Evolutionary conservation across 1,140 invertebrate species (phyloP), one percentile per base, ranked within the genome.

Genomic region (Hylyphantes graminicola): DNA sequence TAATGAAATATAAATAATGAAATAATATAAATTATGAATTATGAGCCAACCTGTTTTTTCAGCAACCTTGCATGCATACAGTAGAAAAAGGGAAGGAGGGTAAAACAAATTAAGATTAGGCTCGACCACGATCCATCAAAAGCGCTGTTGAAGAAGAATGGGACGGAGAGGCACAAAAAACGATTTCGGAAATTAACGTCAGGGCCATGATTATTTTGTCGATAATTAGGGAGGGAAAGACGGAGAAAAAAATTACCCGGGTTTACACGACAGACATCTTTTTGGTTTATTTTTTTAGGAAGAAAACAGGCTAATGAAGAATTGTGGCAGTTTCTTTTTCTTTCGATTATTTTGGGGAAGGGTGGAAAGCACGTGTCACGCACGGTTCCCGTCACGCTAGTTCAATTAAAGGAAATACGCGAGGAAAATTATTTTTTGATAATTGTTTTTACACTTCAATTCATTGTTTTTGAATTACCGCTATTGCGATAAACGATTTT

Each of bases 361-460:
- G 35, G 65, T 35, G 35, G 35, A 35, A 35, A 35, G 35, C 35
- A 35, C 35, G 35, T 35, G 5, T n/a, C 12, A 76, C 12, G 35
- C 15, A 15, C 21, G 17, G 61, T 11, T 76, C 55, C 17, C 10
- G 48, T 76, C 68, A 81, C 68, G 57, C 79, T 8, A 73, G 48
- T 21, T 13, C 73, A 81, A 81, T 81, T 81, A 81, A 59, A 48
- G 59, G 15, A 11, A 54, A 19, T 15, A 17, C 13, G 59, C 12
- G 17, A 53, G 1, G 79, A 55, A 81, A 64, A 81, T 72, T 81
- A 81, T 73, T 73, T 80, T 81, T 81, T 81, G 79, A 81, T 81
- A 81, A 81, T 81, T 81, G 68, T 81, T 81, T 81, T 81, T 81
- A 73, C 79, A 73, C 79, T 81, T 64, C 57, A 81, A 81, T 81